A percentile compares a stretch with the other conserved stretches of the same genome.
Evolutionary conservation across 35 echinoderm and acorn worm genomes (phyloP).

Genomic region (Amphiura filiformis): DNA sequence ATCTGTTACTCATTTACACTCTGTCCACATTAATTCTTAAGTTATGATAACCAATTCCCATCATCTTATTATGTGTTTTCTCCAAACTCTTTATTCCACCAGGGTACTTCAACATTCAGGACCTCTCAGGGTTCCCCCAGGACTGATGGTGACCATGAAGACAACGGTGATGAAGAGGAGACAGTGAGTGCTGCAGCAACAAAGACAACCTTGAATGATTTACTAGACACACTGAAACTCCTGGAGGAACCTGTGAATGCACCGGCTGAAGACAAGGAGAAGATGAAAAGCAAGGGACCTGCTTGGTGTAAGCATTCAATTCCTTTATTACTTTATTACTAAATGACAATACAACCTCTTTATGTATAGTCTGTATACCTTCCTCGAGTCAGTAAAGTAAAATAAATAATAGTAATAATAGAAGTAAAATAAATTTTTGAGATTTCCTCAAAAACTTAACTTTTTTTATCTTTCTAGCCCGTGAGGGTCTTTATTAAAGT

Average conservation of each 20-base stretch:
- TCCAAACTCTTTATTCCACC: neutral
- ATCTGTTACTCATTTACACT: neutral
- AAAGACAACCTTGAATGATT: conserved; percentile 90
- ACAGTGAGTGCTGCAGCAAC: conserved; percentile 61
- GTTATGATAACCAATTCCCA: too few species aligned
- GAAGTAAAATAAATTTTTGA: too few species aligned
- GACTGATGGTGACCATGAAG: conserved; percentile 22
- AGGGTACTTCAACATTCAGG: conserved; percentile 17
- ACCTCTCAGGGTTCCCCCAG: conserved; percentile 12
- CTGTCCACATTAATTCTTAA: too few species aligned
- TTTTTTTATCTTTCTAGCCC: too few species aligned
- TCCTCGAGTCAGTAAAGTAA: too few species aligned
- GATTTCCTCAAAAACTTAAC: too few species aligned
- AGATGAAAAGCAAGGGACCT: conserved; percentile 68
- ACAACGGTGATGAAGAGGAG: conserved; percentile 34
- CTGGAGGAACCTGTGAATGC: conserved; percentile 90
- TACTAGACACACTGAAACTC: conserved; percentile 86
- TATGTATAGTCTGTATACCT: too few species aligned
- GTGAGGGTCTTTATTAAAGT: too few species aligned
- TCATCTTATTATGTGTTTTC: neutral
- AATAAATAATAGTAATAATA: neutral
- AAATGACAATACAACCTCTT: neutral
- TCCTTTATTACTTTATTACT: neutral
- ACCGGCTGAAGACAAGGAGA: conserved; percentile 54
- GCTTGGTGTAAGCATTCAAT: conserved; percentile 98